Base-by-base conservation (phyloP, 37 sponge, comb jelly and placozoan genomes). In the Ephydatia muelleri region DNA sequence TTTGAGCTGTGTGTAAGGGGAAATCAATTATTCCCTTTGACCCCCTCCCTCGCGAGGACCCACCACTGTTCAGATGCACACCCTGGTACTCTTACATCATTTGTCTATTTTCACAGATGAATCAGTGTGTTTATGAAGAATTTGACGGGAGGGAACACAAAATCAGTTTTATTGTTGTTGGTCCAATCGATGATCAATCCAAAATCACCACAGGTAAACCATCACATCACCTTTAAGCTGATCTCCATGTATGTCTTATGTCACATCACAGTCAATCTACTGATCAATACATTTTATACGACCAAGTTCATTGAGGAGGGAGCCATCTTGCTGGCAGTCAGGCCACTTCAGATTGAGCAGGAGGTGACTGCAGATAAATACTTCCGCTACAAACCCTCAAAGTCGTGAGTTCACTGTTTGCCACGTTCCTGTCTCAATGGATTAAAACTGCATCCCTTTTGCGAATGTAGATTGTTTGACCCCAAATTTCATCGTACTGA, bases 141-240 rank as follows among this genome's bases (percentile, higher is more conserved):
- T 43, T 43, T 43, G 43, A 72, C 14, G 72, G 72, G 2, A 34
- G 33, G n/a, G 82, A 27, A 38, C 27, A 38, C 21, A 67, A 26
- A 23, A 13, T 68, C 31, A 26, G 80, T 31, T 73, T 86, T 26
- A 68, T 80, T 72, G 57, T 86, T 6, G 79, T 86, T 43, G 86
- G 86, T 6, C 86, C 86, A 31, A 73, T 86, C 21, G 72, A 73
- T 13, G 66, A 79, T 26, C 66, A 72, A 40, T 32, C 80, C 29
- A 86, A 71, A 75, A 76, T 31, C 16, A 66, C 65, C 14, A 80
- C 86, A 64, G 79, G 86, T 84, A 65, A 31, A 34, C 1, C 49
- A 80, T 33, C 27, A 8, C 28, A 31, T 34, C 14, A 3, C 35
- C 32, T 67, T 5, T 37, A 23, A 25, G 34, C 23, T 71, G 39